Conservation (phyloP, 92 coral and sea anemone genomes). For the Micromussa lordhowensis region DNA sequence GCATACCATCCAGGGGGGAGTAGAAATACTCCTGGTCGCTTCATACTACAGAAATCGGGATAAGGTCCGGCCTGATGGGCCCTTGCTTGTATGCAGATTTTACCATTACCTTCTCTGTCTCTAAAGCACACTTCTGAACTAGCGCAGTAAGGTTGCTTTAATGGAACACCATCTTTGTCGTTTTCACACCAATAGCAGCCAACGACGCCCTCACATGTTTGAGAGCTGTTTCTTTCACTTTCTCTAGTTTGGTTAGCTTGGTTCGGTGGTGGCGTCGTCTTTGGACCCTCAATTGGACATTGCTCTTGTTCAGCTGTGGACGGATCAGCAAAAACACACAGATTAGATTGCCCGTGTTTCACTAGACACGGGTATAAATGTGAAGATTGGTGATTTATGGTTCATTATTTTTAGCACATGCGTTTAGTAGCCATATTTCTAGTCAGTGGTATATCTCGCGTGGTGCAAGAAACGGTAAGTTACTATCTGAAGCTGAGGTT, state of each 20-base stretch:
- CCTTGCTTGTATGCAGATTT: no score
- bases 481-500: not conserved
- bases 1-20: no score
- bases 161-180: constrained; percentile 39
- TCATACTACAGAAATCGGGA: no score
- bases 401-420: not conserved
- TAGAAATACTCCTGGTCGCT: no score
- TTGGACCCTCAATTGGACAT: not conserved
- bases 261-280: not conserved
- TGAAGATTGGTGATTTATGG: not conserved
- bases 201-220: constrained; percentile 52
- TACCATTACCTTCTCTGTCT: constrained; percentile 54
- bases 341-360: not conserved
- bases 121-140: constrained; percentile 61
- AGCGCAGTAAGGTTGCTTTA: constrained; percentile 55
- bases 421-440: no score
- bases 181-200: constrained; percentile 71
- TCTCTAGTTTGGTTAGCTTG: not conserved
- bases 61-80: no score
- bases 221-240: no score
- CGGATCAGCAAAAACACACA: not conserved
- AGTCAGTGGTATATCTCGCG: no score
- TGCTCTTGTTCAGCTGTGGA: not conserved
- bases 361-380: no score
- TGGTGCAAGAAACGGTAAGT: no score